A percentile compares a stretch with the other conserved stretches of the same genome.
Evolutionary conservation across 2,888 invertebrate species (phyloP).

Genomic region (Horisme vitalbata): DNA sequence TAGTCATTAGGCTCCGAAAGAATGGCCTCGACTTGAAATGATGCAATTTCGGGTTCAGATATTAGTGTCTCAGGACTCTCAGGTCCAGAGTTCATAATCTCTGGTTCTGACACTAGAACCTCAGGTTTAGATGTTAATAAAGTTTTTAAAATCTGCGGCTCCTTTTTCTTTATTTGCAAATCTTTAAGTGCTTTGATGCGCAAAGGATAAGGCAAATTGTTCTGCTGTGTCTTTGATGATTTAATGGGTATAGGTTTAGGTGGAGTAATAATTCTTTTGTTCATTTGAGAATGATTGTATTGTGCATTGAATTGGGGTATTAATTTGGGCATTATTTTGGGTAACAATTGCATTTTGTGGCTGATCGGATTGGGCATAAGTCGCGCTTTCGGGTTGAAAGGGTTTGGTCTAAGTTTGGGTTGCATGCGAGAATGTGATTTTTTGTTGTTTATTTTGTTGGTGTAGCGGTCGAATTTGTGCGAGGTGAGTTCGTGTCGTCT

Average conservation of each 20-base stretch:
- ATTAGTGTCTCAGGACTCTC: constrained; percentile 78
- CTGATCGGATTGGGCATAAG: constrained; percentile 77
- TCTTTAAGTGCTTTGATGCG: constrained; percentile 79
- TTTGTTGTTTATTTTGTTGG: constrained; percentile 68
- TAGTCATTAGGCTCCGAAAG: constrained; percentile 72
- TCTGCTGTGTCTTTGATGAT: constrained; percentile 55
- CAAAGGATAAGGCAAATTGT: constrained; percentile 73
- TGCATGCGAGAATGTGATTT: constrained; percentile 53
- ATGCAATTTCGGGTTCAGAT: constrained; percentile 78
- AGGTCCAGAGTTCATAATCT: constrained; percentile 76
- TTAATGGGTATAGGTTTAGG: constrained; percentile 72
- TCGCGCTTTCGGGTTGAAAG: constrained; percentile 76
- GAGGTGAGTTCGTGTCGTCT: constrained; percentile 75
- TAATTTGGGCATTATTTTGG: constrained; percentile 61
- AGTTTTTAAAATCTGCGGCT: constrained; percentile 79
- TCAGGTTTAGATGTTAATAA: constrained; percentile 74
- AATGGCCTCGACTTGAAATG: constrained; percentile 78
- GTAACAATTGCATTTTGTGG: constrained; percentile 70
- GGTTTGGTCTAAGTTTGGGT: constrained; percentile 75
- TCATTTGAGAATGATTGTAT: too few species aligned
- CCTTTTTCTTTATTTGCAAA: constrained; percentile 76
- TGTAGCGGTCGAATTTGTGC: constrained; percentile 77
- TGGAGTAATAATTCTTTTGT: constrained; percentile 49
- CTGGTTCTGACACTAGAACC: constrained; percentile 73
- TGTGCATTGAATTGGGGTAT: constrained; percentile 43